Base-by-base conservation (phyloP, 2,888 invertebrate genomes). In the Imbricaverruca yamaguchii region DNA sequence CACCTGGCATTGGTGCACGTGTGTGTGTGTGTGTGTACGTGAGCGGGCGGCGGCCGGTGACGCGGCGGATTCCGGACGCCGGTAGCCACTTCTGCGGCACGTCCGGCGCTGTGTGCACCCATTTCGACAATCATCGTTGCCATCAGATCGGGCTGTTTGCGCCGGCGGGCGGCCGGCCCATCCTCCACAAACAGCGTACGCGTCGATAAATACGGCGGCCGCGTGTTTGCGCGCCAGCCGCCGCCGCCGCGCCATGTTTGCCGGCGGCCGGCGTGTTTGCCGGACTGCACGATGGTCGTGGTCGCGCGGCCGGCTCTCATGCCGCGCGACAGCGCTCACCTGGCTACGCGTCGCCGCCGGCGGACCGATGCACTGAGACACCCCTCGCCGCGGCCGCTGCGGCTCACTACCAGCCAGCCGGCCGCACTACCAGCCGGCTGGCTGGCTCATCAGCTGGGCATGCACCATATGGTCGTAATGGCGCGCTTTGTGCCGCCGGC, bases 141-240 rank as follows among this genome's bases (percentile, higher is more conserved):
- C 25, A 69, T 69, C 69, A 65, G 65, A 65, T 65, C 65, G 15
- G n/a, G n/a, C n/a, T 65, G 65, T 65, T 65, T 69, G 69, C 69
- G 69, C 13, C 39, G 69, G 7, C 65, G 65, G 23, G 23, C 65
- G 23, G 9, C 65, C 10, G 65, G 65, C 8, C 65, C 65, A 65
- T 65, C 65, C 65, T 23, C 61, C 61, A 15, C 61, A 61, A 61
- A 61, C 61, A 61, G 9, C 10, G n/a, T n/a, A 0, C 15, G n/a
- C 65, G 8, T 23, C n/a, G 65, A 65, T 23, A 65, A n/a, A 65
- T 23, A 65, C 65, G 12, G n/a, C 59, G 59, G 59, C 59, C 12
- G 59, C 59, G 59, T 59, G 59, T 59, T 59, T 59, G 59, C 59
- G 39, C 59, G 59, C 59, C 12, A 7, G 0, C 59, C 59, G 11